Conservation (phyloP, 2,797 vertebrate species). For the Macropus fuliginosus region DNA sequence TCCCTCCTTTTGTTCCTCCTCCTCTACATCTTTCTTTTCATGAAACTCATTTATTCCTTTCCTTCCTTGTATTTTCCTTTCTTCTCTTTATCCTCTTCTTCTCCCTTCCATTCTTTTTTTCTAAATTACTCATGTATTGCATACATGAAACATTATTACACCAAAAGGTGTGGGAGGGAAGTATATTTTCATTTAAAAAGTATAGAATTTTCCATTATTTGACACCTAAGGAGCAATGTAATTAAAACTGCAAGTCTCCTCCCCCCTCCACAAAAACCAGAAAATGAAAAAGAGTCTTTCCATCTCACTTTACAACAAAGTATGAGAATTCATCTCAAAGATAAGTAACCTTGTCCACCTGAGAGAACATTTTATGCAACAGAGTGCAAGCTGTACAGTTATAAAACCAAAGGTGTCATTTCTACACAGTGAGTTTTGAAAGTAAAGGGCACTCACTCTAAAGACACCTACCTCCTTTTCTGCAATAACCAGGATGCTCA, state of each 20-base stretch:
- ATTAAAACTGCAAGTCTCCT: neutral
- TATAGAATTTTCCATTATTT: slow-evolving; percentile 2
- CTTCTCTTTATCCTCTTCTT: neutral
- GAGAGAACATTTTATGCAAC: slow-evolving; percentile 46
- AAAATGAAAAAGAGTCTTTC: slow-evolving; percentile 42
- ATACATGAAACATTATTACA: neutral
- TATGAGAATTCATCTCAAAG: slow-evolving; percentile 58
- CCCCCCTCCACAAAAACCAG: neutral
- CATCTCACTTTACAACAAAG: slow-evolving; percentile 42
- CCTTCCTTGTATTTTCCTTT: neutral
- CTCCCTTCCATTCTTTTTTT: neutral
- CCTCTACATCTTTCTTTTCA: neutral
- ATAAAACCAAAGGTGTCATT: slow-evolving; percentile 63
- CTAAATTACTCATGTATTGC: neutral
- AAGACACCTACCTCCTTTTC: neutral
- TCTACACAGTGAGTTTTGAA: slow-evolving; percentile 62
- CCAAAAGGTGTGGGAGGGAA: neutral
- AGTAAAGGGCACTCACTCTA: slow-evolving; percentile 59
- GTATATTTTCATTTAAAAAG: slow-evolving; percentile 22
- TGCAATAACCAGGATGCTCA: slow-evolving; percentile 24
- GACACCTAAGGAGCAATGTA: neutral
- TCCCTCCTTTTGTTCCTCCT: neutral
- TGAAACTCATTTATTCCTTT: neutral
- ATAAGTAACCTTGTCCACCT: slow-evolving; percentile 29
- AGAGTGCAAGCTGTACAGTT: slow-evolving; percentile 28